Evolutionary conservation across 2,797 vertebrate genomes (phyloP).

Genomic region (Leptodactylus fallax): DNA sequence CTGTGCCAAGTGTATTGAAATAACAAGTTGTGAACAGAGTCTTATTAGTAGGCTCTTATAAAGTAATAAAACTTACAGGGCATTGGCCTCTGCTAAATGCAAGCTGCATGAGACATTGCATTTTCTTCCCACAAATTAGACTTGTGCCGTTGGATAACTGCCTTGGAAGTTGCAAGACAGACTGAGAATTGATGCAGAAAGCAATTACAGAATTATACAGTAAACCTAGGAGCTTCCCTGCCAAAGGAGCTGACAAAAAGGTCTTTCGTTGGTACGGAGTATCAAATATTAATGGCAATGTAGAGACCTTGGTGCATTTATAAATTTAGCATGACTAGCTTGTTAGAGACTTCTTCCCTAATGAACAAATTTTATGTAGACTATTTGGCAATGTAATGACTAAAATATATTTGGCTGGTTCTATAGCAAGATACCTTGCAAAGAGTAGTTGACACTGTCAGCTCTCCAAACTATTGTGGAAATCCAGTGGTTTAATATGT

Average conservation of each 20-base stretch:
- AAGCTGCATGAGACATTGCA: neutral
- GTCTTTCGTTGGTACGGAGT: slow-evolving; percentile 18
- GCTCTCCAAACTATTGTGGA: no score
- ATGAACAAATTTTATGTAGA: neutral
- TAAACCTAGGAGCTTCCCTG: neutral
- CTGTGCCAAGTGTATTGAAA: no score
- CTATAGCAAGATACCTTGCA: neutral
- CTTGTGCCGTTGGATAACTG: neutral
- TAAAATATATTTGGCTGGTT: neutral
- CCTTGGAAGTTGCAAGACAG: neutral
- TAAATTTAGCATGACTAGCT: slow-evolving; percentile 18
- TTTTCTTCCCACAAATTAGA: neutral
- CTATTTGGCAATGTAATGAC: neutral
- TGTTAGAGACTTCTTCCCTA: neutral
- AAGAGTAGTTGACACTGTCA: no score
- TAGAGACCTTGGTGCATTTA: slow-evolving; percentile 24
- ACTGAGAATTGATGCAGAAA: slow-evolving; percentile 2
- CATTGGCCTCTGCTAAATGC: neutral
- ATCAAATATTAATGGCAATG: slow-evolving; percentile 34
- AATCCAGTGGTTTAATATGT: no score
- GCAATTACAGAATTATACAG: slow-evolving; percentile 4
- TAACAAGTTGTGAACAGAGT: no score
- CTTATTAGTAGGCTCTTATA: no score
- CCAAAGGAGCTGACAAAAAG: slow-evolving; percentile 33
- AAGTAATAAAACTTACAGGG: no score